Evolutionary conservation across 2,888 invertebrate genomes (phyloP), one percentile per base, ranked within the genome.

Genomic region (Rhagium mordax): DNA sequence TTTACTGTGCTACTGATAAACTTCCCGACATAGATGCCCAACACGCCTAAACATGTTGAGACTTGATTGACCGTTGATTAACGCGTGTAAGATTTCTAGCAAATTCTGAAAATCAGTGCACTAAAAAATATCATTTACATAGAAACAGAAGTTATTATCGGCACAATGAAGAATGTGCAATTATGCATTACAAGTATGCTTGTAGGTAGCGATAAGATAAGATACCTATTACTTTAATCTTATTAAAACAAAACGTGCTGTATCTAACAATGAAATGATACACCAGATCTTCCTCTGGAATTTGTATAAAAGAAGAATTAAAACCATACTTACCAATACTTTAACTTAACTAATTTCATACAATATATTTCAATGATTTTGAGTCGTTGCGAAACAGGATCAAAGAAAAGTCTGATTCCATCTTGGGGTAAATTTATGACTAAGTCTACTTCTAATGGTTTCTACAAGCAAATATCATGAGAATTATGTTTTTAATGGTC

Each of bases 311-410:
- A 10, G 2, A 13, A 33, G 13, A 33, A 20, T 20, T n/a, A n/a
- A n/a, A 29, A 64, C 5, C 10, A 51, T 65, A 91, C 93, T 93
- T 88, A 96, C 96, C 96, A 96, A 89, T 99, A 99, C 89, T 96
- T 98, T 86, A 99, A 93, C 88, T 97, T 97, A 76, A 99, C 96
- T 89, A 97, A 91, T 89, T 95, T 97, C 95, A 99, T 95, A 90
- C 96, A 96, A 88, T 97, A 98, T 82, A 99, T 96, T 91, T 99
- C 99, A 89, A 99, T 98, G 80, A 97, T 94, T 92, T 98, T 98
- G 81, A 99, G 92, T 85, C 98, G 92, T 89, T 99, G 99, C 59
- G 94, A 94, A 69, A 96, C 92, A 48, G 98, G 96, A 89, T 99
- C 99, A 89, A 99, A 99, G 89, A 98, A 95, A 84, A 99, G 93